phyloP scores from a whole-genome alignment of 2,888 invertebrate species.

The Zaprionus bogoriensis region DNA sequence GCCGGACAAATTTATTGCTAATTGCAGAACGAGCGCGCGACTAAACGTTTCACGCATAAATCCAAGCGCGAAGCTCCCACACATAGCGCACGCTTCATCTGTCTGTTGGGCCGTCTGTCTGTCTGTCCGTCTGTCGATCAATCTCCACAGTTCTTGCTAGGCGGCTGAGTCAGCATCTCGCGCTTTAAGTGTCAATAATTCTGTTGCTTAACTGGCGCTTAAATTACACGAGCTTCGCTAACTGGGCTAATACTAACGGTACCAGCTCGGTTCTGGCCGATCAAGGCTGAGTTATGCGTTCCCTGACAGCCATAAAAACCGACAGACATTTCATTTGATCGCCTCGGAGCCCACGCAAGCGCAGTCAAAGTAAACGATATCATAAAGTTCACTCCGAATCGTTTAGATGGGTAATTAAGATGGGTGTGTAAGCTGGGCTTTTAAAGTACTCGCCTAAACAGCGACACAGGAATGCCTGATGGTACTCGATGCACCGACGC shows the following conservation, averaged over 20 bases:
- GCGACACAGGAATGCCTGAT: too few relatives aligned
- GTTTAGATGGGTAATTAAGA: slow-evolving; percentile 29
- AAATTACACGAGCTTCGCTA: slow-evolving; percentile 40
- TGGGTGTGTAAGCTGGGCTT: not conserved
- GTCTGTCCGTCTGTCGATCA: not conserved
- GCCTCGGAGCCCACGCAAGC: not conserved
- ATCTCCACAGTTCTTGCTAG: not conserved
- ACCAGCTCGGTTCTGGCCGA: slow-evolving; percentile 30
- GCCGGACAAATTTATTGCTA: slow-evolving; percentile 75
- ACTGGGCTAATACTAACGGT: slow-evolving; percentile 50
- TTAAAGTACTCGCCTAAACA: too few relatives aligned
- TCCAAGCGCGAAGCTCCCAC: slow-evolving; percentile 48
- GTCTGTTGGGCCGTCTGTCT: not conserved
- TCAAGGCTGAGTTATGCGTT: slow-evolving; percentile 1
- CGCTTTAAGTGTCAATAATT: slow-evolving; percentile 48
- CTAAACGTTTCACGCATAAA: slow-evolving; percentile 64
- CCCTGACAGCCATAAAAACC: not conserved
- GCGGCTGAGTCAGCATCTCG: slow-evolving; percentile 53
- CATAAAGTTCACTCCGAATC: slow-evolving; percentile 11
- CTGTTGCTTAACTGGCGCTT: slow-evolving; percentile 53
- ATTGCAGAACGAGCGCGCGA: slow-evolving; percentile 54
- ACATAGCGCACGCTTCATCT: slow-evolving; percentile 21
- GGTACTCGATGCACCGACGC: too few relatives aligned
- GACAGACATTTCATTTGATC: not conserved
- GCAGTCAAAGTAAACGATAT: too few relatives aligned